Base-by-base conservation (phyloP, 2,888 invertebrate genomes). In the Tryphoninae sp. region DNA sequence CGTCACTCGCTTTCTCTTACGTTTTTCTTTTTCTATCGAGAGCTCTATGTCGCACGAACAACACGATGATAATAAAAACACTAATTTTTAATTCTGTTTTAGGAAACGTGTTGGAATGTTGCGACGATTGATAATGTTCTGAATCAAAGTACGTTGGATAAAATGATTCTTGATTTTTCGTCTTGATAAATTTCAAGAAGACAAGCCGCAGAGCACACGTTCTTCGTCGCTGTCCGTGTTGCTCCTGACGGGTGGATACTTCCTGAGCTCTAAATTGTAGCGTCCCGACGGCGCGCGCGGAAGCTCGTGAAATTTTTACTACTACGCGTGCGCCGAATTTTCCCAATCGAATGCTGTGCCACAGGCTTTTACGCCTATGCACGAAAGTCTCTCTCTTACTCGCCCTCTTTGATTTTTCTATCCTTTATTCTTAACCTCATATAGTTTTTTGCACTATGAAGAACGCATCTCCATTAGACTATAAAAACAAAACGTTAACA, bases 251-350 rank as follows among this genome's bases (percentile, higher is more conserved):
- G 69, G 40, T 65, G 22, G 58, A 26, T 19, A 58, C 68, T 77
- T 81, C 59, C 58, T 23, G 33, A 53, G 19, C 67, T 33, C 51
- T 53, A 61, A 73, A 78, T 73, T 68, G 49, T 26, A 22, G 42
- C 58, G 26, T 40, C 4, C 13, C 26, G 13, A 22, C 40, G 22
- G 22, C n/a, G 19, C 11, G 22, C 40, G 51, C 51, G 53, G 33
- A 9, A 22, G n/a, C 16, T 22, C 26, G 49, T 23, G 55, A 26
- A 1, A 19, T 45, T 78, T 13, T 2, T 23, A 4, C 11, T 9
- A 19, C 9, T 71, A 78, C 81, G 81, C 78, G 19, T 81, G 81
- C 81, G 78, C 81, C n/a, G 2, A 11, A 45, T 45, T 33, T 68
- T 62, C 42, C 51, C 55, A n/a, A 26, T 45, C 16, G 42, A 59